These are phyloP conservation scores for Drosophila heteroneura DNA, from an alignment of 2,888 invertebrate species.

Conservation along the genomic window DNA sequence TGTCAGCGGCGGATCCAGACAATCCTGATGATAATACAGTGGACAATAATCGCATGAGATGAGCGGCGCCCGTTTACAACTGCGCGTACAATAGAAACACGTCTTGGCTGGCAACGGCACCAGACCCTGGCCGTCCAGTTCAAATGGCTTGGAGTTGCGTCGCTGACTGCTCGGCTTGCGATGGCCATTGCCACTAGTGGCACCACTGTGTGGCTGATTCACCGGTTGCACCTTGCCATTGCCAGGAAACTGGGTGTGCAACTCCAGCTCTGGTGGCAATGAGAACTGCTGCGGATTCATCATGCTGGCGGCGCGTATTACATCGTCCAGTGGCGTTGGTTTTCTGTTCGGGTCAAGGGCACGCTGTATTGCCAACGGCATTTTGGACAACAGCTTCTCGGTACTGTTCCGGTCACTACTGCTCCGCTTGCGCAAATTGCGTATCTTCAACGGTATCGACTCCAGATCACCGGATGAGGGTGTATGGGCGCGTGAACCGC, in stretches of 20 bases:
- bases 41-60: slow-evolving; percentile 98
- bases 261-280: slow-evolving; percentile 92
- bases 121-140: slow-evolving; percentile 87
- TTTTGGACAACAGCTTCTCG: slow-evolving; percentile 80
- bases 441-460: slow-evolving; percentile 85
- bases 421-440: slow-evolving; percentile 84
- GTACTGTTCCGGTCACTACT: slow-evolving; percentile 82
- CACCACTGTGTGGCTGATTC: slow-evolving; percentile 42
- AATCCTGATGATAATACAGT: slow-evolving; percentile 95
- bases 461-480: slow-evolving; percentile 80
- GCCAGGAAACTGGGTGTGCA: slow-evolving; percentile 92
- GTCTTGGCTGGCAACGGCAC: slow-evolving; percentile 93
- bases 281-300: slow-evolving; percentile 97
- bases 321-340: slow-evolving; percentile 89
- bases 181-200: slow-evolving; percentile 65
- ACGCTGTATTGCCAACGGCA: slow-evolving; percentile 81
- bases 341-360: slow-evolving; percentile 85
- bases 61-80: slow-evolving; percentile 93
- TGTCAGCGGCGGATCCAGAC: slow-evolving; percentile 96
- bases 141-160: slow-evolving; percentile 86
- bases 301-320: slow-evolving; percentile 92
- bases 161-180: slow-evolving; percentile 76
- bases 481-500: slow-evolving; percentile 84
- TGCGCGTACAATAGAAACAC: slow-evolving; percentile 94
- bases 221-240: slow-evolving; percentile 89